phyloP scores from a whole-genome alignment of 1,140 invertebrate genomes.

The Platorchestia sp. region DNA sequence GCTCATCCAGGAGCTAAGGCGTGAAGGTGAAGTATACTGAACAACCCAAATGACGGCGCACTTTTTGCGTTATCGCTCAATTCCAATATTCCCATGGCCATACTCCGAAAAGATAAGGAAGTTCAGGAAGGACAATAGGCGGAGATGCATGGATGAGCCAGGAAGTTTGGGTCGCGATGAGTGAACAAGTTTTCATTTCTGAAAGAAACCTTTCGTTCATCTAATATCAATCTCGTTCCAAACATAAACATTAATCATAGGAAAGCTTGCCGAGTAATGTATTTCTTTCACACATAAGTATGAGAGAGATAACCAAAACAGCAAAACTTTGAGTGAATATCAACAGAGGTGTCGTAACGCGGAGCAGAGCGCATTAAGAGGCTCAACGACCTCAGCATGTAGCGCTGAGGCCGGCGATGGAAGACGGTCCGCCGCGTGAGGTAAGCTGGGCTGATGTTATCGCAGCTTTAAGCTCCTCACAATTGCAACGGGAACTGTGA shows the following conservation, averaged over 20 bases:
- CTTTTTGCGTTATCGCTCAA: not conserved
- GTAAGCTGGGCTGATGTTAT: conserved; percentile 14
- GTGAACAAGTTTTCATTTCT: not conserved
- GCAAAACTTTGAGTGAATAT: not conserved
- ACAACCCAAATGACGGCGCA: no score
- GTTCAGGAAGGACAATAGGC: not conserved
- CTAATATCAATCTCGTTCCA: not conserved
- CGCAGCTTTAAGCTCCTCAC: conserved; percentile 44
- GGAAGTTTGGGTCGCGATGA: not conserved
- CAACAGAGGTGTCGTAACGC: not conserved
- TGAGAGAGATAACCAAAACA: not conserved
- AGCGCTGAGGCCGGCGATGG: not conserved
- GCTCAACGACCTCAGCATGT: not conserved
- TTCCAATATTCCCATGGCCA: not conserved
- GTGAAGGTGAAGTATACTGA: no score
- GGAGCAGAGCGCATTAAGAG: not conserved
- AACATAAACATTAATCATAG: not conserved
- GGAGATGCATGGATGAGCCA: not conserved
- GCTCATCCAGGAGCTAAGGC: no score
- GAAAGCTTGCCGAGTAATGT: not conserved
- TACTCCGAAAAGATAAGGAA: not conserved
- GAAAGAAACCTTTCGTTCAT: not conserved
- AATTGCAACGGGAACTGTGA: conserved; percentile 35
- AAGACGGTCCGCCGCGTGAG: not conserved
- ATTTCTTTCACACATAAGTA: not conserved